Conservation (phyloP, 1,140 invertebrate genomes). For the Eupristina koningsbergeri region DNA sequence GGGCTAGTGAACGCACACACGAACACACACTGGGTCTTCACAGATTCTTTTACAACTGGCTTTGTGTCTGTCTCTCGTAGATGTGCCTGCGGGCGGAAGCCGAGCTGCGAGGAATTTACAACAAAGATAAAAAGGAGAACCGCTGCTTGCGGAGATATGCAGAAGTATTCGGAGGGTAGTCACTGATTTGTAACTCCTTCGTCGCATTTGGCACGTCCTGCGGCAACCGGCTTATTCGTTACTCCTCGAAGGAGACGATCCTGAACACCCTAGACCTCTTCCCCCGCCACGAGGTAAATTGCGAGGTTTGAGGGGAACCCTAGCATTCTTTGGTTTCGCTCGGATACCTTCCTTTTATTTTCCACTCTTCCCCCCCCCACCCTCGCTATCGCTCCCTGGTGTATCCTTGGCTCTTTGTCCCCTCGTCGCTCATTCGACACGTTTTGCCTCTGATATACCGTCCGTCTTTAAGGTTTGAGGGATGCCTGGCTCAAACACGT, state of each 20-base stretch:
- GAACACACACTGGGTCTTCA: background rate
- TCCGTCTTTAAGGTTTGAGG: background rate
- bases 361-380: background rate
- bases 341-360: conserved; percentile 16
- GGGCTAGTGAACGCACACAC: background rate
- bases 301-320: background rate
- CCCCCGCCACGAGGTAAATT: conserved; percentile 14
- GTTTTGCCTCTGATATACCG: background rate
- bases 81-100: background rate
- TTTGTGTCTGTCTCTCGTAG: background rate
- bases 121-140: too few species aligned
- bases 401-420: background rate
- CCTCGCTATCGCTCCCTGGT: too few species aligned
- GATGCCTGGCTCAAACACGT: background rate
- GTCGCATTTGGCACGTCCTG: conserved; percentile 27
- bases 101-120: background rate
- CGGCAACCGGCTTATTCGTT: background rate
- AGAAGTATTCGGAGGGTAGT: too few species aligned
- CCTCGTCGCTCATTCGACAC: background rate
- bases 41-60: background rate
- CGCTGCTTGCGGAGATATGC: too few species aligned
- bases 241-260: background rate
- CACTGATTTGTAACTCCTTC: conserved; percentile 37
- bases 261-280: background rate
- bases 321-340: conserved; percentile 27